Evolutionary conservation across 2,797 vertebrate genomes (phyloP).

Genomic region (Oophaga sylvatica): DNA sequence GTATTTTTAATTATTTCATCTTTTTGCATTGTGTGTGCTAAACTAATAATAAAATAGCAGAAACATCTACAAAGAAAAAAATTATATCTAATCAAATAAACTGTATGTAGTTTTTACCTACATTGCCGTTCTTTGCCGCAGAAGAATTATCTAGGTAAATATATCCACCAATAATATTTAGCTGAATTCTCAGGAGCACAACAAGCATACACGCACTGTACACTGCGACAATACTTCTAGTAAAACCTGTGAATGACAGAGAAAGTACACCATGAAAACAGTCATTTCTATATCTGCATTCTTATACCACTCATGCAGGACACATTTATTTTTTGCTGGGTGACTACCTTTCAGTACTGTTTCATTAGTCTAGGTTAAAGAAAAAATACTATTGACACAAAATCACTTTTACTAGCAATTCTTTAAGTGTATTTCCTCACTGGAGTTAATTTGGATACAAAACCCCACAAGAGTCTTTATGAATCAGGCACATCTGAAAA

Average conservation of each 20-base stretch:
- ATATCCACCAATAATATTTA: conserved; percentile 97
- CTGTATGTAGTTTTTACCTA: conserved; percentile 69
- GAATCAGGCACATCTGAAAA: too few relatives aligned
- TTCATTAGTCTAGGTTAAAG: too few relatives aligned
- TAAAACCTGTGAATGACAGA: conserved; percentile 82
- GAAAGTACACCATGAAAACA: background rate
- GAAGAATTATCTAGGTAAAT: conserved; percentile 93
- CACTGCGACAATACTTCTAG: conserved; percentile 88
- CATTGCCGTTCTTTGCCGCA: conserved; percentile 79
- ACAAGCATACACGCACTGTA: conserved; percentile 97
- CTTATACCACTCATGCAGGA: background rate
- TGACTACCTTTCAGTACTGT: too few relatives aligned
- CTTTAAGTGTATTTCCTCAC: too few relatives aligned
- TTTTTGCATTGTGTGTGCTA: background rate
- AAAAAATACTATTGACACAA: background rate
- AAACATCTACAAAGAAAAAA: background rate
- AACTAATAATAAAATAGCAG: background rate
- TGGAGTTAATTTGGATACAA: too few relatives aligned
- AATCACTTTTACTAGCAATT: too few relatives aligned
- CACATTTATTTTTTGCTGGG: too few relatives aligned
- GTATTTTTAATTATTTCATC: too few relatives aligned
- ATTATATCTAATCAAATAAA: too few relatives aligned
- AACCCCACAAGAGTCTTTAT: too few relatives aligned
- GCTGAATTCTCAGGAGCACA: conserved; percentile 88
- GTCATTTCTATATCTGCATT: background rate